A percentile compares a stretch with the other conserved stretches of the same genome.
These are phyloP conservation scores for Reticulitermes lucifugus DNA, from an alignment of 2,888 invertebrate species.

Conservation along the genomic window DNA sequence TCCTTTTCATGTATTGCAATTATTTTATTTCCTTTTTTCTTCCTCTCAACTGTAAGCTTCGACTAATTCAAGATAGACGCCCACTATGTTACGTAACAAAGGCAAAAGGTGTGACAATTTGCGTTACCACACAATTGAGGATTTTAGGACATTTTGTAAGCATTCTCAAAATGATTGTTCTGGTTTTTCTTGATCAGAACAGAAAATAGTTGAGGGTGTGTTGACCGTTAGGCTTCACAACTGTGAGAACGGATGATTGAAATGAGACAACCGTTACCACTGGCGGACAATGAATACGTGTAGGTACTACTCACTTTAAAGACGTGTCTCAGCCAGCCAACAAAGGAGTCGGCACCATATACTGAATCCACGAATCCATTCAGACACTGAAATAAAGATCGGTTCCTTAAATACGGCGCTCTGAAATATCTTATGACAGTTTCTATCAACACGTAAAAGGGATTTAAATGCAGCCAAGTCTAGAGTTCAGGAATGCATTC, in stretches of 20 bases:
- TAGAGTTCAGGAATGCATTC: too few species aligned
- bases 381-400: too few species aligned
- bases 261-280: background rate
- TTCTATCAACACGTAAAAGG: too few species aligned
- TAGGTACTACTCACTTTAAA: background rate
- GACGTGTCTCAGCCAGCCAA: background rate
- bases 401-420: too few species aligned
- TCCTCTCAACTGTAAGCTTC: background rate
- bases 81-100: constrained; percentile 12
- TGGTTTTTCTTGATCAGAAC: background rate
- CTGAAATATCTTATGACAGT: too few species aligned
- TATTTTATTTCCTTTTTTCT: constrained; percentile 24
- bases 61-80: background rate
- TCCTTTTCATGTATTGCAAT: constrained; percentile 28
- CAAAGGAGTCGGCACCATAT: background rate
- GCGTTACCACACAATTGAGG: background rate
- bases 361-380: too few species aligned
- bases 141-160: background rate
- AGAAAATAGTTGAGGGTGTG: background rate
- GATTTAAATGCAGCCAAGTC: too few species aligned
- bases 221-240: background rate
- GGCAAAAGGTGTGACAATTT: constrained; percentile 18
- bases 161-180: background rate
- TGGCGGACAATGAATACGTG: background rate
- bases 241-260: background rate